Conservation (phyloP, 2,888 invertebrate species). For the Drosophila suboccidentalis region DNA sequence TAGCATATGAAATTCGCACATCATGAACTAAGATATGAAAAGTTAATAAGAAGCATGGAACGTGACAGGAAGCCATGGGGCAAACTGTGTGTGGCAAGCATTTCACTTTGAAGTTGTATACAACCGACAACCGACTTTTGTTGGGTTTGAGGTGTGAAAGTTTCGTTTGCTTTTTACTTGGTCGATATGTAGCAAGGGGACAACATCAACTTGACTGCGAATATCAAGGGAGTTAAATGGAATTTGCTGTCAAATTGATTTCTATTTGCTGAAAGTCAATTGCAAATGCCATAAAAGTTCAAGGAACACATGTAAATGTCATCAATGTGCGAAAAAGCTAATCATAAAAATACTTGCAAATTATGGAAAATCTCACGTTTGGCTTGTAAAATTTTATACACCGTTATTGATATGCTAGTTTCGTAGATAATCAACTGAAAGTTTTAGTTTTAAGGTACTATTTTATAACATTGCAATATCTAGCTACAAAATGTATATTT, state of each 20-base stretch:
- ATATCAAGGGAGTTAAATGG: constrained; percentile 24
- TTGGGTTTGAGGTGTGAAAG: constrained; percentile 47
- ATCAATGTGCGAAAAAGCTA: constrained; percentile 31
- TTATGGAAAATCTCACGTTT: not conserved
- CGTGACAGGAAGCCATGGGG: constrained; percentile 60
- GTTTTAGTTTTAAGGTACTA: not conserved
- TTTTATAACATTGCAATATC: not conserved
- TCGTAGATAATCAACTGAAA: not conserved
- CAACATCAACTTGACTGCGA: constrained; percentile 19
- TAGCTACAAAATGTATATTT: not conserved
- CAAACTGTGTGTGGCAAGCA: constrained; percentile 42
- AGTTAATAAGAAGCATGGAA: constrained; percentile 69
- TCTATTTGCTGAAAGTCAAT: constrained; percentile 30
- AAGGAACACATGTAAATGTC: constrained; percentile 19
- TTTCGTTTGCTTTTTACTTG: constrained; percentile 11
- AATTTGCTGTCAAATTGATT: constrained; percentile 50
- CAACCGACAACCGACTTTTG: constrained; percentile 5
- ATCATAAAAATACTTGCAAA: constrained; percentile 13
- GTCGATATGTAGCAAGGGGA: not conserved
- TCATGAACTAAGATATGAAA: constrained; percentile 68
- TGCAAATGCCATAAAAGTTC: constrained; percentile 20
- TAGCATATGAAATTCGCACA: constrained; percentile 64
- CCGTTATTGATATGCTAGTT: not conserved
- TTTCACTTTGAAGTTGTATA: constrained; percentile 38
- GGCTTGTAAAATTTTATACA: constrained; percentile 3